Conservation (phyloP, 2,797 vertebrate genomes). For the Rhinatrema bivittatum region DNA sequence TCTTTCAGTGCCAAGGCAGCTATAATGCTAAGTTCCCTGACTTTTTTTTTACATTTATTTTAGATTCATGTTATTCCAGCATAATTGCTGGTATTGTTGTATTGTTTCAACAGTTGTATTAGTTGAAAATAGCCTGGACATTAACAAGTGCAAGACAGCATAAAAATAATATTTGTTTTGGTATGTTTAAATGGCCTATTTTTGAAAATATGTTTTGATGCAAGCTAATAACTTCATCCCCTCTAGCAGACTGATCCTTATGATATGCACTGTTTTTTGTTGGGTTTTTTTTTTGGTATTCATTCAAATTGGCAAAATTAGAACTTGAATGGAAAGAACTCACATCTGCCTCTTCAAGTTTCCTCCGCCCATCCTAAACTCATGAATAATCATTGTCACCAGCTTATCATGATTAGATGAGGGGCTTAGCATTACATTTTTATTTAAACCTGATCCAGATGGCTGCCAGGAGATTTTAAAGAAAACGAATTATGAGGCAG, state of each 20-base stretch:
- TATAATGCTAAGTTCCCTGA: too few species aligned
- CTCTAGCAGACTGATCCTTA: slow-evolving; percentile 12
- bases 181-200: too few species aligned
- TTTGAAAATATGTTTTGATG: too few species aligned
- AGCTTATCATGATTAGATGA: slow-evolving; percentile 42
- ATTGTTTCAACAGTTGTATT: too few species aligned
- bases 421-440: slow-evolving; percentile 31
- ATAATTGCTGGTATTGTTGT: too few species aligned
- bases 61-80: too few species aligned
- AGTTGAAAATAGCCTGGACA: too few species aligned
- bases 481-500: slow-evolving; percentile 30
- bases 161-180: too few species aligned
- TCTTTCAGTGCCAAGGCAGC: too few species aligned
- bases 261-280: slow-evolving; percentile 17
- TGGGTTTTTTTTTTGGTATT: not conserved
- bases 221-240: too few species aligned
- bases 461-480: slow-evolving; percentile 35
- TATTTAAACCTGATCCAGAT: slow-evolving; percentile 33
- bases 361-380: slow-evolving; percentile 23
- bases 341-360: slow-evolving; percentile 35
- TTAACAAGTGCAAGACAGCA: too few species aligned
- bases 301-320: slow-evolving; percentile 13
- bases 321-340: slow-evolving; percentile 29
- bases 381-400: slow-evolving; percentile 34
- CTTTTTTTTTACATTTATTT: too few species aligned